phyloP scores from a whole-genome alignment of 2,797 vertebrate species.

The Anisognathus igniventris region DNA sequence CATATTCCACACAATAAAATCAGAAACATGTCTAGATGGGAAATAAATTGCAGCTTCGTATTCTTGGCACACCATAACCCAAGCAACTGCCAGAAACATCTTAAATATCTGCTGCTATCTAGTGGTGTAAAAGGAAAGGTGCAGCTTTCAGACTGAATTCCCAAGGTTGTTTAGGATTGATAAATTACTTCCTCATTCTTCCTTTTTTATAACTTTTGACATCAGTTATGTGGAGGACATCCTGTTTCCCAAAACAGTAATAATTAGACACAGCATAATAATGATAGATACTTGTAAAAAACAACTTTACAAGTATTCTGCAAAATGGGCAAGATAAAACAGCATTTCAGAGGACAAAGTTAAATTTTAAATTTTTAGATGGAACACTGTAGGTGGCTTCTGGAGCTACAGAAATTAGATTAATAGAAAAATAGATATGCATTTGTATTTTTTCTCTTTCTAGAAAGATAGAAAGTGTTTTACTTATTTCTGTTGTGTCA shows the following conservation, averaged over 20 bases:
- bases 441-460: neutral
- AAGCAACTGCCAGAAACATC: neutral
- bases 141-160: neutral
- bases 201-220: neutral
- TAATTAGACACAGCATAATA: neutral
- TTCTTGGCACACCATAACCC: neutral
- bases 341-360: neutral
- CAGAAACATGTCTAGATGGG: neutral
- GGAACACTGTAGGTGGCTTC: neutral
- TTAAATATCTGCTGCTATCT: conserved; percentile 6
- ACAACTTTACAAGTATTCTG: neutral
- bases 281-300: neutral
- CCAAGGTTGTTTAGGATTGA: neutral
- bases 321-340: neutral
- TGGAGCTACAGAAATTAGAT: neutral
- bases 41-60: neutral
- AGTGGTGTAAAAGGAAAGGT: neutral
- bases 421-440: neutral
- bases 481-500: neutral
- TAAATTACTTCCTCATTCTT: neutral
- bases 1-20: neutral
- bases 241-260: neutral
- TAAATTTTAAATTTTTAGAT: neutral
- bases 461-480: neutral
- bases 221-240: neutral